Percentiles rank a stretch among this genome's conserved stretches.
Evolutionary conservation across 2,113 vertebrate species (phyloP).

Genomic region (Apistogramma diplotaenia): DNA sequence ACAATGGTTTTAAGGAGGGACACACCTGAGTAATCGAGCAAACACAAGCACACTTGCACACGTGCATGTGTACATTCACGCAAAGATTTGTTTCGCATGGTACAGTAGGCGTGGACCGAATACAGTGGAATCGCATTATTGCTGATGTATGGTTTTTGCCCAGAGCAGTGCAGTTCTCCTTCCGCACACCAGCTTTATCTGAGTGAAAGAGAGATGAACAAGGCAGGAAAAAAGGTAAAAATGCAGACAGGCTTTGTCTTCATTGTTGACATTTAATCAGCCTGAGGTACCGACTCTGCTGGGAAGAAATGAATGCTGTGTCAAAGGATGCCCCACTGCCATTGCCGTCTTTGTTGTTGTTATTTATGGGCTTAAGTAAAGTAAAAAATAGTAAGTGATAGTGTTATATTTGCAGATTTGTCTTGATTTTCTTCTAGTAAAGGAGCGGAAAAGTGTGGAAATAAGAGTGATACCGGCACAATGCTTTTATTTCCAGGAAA

Average conservation of each 20-base stretch:
- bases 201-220: constrained; percentile 49
- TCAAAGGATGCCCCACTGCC: constrained; percentile 71
- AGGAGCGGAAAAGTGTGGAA: neutral
- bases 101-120: constrained; percentile 55
- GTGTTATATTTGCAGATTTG: constrained; percentile 15
- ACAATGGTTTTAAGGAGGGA: constrained; percentile 18
- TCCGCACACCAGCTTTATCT: constrained; percentile 50
- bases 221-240: constrained; percentile 50
- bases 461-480: neutral
- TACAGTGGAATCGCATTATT: constrained; percentile 62
- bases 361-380: constrained; percentile 46
- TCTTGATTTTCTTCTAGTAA: constrained; percentile 27
- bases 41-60: constrained; percentile 18
- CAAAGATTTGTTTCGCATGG: constrained; percentile 33
- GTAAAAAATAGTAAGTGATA: constrained; percentile 36
- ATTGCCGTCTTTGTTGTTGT: constrained; percentile 9
- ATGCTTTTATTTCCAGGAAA: constrained; percentile 45
- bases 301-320: constrained; percentile 72
- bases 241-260: constrained; percentile 56
- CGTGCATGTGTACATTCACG: neutral
- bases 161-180: constrained; percentile 50
- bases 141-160: constrained; percentile 70
- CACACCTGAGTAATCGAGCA: constrained; percentile 41
- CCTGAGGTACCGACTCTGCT: constrained; percentile 69
- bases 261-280: constrained; percentile 81